Base-by-base conservation (phyloP, 2,113 vertebrate species). In the Pituophis catenifer region DNA sequence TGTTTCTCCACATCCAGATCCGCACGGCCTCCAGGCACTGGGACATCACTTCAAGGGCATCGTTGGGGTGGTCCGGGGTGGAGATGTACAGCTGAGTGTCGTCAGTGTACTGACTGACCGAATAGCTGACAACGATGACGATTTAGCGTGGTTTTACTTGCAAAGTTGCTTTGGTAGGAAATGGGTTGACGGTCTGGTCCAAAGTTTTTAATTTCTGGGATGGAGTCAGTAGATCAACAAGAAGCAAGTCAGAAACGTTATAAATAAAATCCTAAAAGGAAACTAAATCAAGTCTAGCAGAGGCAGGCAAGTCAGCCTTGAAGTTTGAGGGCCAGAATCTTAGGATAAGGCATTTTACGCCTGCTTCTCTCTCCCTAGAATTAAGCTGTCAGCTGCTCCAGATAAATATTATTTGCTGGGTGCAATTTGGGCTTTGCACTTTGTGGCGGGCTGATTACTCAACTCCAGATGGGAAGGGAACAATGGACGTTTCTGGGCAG, bases 351-450 rank as follows among this genome's bases (percentile, higher is more conserved):
- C 70, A 75, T 38, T 33, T 58, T 5, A 29, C 33, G 33, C 17
- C 52, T 75, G 13, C 24, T n/a, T 24, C 48, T 6, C 29, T 15
- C 17, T 59, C 95, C 92, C 93, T 93, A 92, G 95, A 92, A 94
- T 90, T 88, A 88, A 50, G 65, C 94, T 91, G 92, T 81, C 95
- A 95, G 93, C 17, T 91, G 21, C 13, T 58, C 86, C 33, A 65
- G 87, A 95, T 89, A 92, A 95, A 89, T 7, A 3, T n/a, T 92
- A 58, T 91, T 95, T 93, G 89, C 62, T 75, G 38, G 90, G 89
- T 90, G 91, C 12, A 21, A 15, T 91, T 70, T 88, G 75, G 5
- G 29, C 86, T 95, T 91, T 15, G 48, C 29, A 53, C 0, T 26
- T 75, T 44, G 89, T 0, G 0, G 0, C 0, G 91, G 59, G 65